Conservation (phyloP, 2,888 invertebrate species). For the Clunio marinus region DNA sequence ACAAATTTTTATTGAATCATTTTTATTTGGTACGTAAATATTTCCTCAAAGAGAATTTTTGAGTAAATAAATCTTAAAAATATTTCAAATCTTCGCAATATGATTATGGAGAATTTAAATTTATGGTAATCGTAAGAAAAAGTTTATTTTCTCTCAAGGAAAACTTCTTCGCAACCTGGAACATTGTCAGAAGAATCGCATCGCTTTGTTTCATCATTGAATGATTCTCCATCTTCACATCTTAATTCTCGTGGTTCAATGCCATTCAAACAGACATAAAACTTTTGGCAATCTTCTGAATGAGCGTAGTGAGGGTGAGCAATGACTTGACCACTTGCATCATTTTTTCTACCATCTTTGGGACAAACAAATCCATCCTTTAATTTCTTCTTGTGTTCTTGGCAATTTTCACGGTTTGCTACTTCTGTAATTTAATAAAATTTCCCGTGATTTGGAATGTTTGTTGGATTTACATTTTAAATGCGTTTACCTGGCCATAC, state of each 20-base stretch:
- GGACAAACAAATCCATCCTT: conserved; percentile 85
- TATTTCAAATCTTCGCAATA: too few species aligned
- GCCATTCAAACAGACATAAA: conserved; percentile 85
- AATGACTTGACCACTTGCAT: conserved; percentile 66
- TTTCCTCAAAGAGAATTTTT: too few species aligned
- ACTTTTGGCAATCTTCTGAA: conserved; percentile 83
- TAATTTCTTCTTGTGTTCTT: conserved; percentile 59
- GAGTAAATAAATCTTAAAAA: too few species aligned
- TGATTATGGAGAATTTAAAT: too few species aligned
- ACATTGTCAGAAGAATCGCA: conserved; percentile 91
- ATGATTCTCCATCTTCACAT: conserved; percentile 81
- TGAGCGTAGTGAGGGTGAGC: conserved; percentile 66
- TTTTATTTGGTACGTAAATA: too few species aligned
- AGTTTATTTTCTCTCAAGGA: too few species aligned
- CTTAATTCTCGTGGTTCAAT: conserved; percentile 82
- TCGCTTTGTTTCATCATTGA: conserved; percentile 76
- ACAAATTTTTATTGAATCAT: too few species aligned
- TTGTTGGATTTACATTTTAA: too few species aligned
- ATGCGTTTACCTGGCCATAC: too few species aligned
- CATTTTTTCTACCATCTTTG: conserved; percentile 58
- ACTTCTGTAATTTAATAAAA: too few species aligned
- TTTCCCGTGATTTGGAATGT: too few species aligned
- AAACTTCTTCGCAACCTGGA: conserved; percentile 79
- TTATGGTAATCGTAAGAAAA: too few species aligned
- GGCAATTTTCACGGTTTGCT: conserved; percentile 71